phyloP scores from a whole-genome alignment of 2,113 vertebrate genomes.

The Forbesichthys papilliferus region DNA sequence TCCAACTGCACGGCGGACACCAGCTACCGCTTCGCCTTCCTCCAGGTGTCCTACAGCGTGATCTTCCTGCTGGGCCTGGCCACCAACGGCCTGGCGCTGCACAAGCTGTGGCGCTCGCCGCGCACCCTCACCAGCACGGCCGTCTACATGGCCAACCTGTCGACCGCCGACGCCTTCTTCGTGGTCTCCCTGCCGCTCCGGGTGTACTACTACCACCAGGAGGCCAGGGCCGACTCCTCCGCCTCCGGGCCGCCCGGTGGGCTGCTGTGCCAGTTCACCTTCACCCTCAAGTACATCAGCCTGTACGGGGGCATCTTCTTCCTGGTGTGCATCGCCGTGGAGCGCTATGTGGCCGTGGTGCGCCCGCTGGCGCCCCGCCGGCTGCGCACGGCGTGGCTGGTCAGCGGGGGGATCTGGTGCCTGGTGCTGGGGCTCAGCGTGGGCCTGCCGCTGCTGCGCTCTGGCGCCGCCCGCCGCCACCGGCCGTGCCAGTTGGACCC shows the following conservation, averaged over 20 bases:
- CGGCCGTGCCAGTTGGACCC: conserved; percentile 66
- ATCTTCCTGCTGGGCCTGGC: conserved; percentile 71
- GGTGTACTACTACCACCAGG: conserved; percentile 72
- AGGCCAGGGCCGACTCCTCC: conserved; percentile 21
- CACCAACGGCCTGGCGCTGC: conserved; percentile 67
- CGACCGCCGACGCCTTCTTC: conserved; percentile 68
- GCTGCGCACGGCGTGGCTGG: conserved; percentile 47
- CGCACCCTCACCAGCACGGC: conserved; percentile 62
- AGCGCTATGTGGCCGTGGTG: conserved; percentile 74
- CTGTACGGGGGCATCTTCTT: conserved; percentile 79
- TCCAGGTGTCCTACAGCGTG: conserved; percentile 72
- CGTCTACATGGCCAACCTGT: conserved; percentile 72
- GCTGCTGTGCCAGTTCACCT: conserved; percentile 69
- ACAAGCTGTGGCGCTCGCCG: conserved; percentile 48
- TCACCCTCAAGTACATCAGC: conserved; percentile 76
- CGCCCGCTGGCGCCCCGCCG: conserved; percentile 54
- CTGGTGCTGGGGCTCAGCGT: conserved; percentile 69
- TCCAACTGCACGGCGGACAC: conserved; percentile 71
- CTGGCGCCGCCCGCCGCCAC: conserved; percentile 27
- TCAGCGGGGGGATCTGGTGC: conserved; percentile 69
- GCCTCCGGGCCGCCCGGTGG: conserved; percentile 38
- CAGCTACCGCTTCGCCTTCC: conserved; percentile 73
- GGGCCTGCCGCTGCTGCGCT: conserved; percentile 60
- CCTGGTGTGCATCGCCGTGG: conserved; percentile 73
- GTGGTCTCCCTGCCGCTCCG: conserved; percentile 72